Base-by-base conservation (phyloP, 2,797 vertebrate species). In the Tympanoctomys barrerae region DNA sequence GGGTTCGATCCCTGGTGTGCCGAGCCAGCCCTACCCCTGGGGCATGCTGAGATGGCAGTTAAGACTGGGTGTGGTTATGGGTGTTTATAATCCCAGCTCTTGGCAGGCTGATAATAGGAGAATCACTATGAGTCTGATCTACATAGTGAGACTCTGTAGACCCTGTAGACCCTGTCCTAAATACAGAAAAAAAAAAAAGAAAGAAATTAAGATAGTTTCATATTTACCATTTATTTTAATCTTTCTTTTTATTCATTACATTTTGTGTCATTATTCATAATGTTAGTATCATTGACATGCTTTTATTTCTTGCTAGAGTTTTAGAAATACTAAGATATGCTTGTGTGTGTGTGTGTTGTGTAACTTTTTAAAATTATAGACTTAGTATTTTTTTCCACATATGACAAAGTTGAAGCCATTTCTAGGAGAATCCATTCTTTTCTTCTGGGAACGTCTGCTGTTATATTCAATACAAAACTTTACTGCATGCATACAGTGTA, bases 231-330 rank as follows among this genome's bases (percentile, higher is more conserved):
- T 70, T 86, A 79, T 61, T 83, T 97, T 80, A 73, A 57, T 83
- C 19, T 95, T 86, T 9, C 73, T 79, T 81, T 97, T 89, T 68
- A 79, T 79, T 94, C 28, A 73, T 59, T 91, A 11, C 3, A 71
- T 70, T 90, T 94, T 85, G 49, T 87, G 89, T 73, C 22, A 54
- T 75, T 95, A 73, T 26, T 77, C 8, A 86, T 93, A 94, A 46
- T 78, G 68, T 80, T 80, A 57, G 22, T 6, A 3, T 94, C 62
- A 90, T 39, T 33, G 90, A 82, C 21, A 52, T 83, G 14, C 78
- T 70, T 94, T 95, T 77, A 87, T 95, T 94, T 95, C 33, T 95
- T 31, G 70, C 31, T 85, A 70, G 59, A 52, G 79, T 83, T 96
- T 88, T 54, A 59, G 81, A 54, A 91, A 49, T n/a, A 42, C 39